Evolutionary conservation across 2,113 vertebrate genomes (phyloP).

Genomic region (Rhinoptilus africanus): DNA sequence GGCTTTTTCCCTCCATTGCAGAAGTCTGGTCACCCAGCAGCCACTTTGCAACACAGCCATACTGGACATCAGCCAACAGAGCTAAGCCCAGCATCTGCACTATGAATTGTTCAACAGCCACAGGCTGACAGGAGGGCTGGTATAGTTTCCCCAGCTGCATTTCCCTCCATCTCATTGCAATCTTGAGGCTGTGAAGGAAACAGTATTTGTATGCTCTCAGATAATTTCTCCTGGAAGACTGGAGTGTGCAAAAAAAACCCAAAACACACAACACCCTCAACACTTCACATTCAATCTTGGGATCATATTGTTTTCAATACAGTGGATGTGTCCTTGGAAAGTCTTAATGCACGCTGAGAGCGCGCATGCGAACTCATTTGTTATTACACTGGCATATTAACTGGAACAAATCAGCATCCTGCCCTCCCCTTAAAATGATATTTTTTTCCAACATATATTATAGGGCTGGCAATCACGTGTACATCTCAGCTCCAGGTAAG

Average conservation of each 20-base stretch:
- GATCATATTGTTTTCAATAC: background rate
- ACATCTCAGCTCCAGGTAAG: background rate
- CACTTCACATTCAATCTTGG: background rate
- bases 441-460: background rate
- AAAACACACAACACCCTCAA: background rate
- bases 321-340: background rate
- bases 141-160: background rate
- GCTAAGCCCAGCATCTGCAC: background rate
- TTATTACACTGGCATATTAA: background rate
- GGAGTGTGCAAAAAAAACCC: background rate
- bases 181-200: background rate
- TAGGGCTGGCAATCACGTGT: background rate
- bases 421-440: background rate
- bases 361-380: background rate
- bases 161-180: background rate
- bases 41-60: background rate
- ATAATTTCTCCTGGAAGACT: background rate
- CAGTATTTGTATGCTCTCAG: background rate
- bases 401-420: background rate
- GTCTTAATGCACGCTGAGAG: background rate
- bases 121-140: background rate
- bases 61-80: background rate
- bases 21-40: background rate
- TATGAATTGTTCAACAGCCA: background rate
- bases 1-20: background rate